Base-by-base conservation (phyloP, 2,888 invertebrate species). In the Acronicta alni region DNA sequence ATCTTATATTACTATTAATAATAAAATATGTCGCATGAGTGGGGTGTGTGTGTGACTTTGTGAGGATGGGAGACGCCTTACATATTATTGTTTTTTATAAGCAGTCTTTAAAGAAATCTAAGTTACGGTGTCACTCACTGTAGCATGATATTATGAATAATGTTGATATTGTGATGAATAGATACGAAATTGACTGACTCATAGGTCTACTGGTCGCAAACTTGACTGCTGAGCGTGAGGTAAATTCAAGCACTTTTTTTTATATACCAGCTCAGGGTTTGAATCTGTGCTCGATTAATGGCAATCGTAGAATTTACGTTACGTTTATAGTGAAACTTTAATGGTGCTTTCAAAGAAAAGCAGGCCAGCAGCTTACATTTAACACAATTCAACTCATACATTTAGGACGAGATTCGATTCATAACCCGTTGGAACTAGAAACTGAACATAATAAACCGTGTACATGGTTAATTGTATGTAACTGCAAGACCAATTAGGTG, bases 401-500 rank as follows among this genome's bases (percentile, higher is more conserved):
- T 43, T 46, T 37, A 44, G 26, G 46, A 53, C 23, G 43, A 62
- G 17, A 23, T 47, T 32, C 6, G 15, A 15, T 26, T 37, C 16
- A 20, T 42, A 42, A 44, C 20, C 38, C 9, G 48, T n/a, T 23
- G 39, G 52, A 23, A 23, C 32, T 61, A 49, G 42, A 56, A 67
- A 51, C 47, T 42, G 20, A 48, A 57, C 32, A 56, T 23, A 57
- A 61, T 51, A 60, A 46, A 62, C n/a, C 47, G 17, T 52, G 62
- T 57, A 51, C 53, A 32, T 55, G 32, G 52, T 56, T 66, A 66
- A 70, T 74, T 58, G 49, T 60, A 63, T 58, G 42, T 58, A 66
- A 62, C 58, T 69, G 65, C 58, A 61, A 51, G 41, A 64, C 54
- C 60, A 72, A 77, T 75, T 71, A 75, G 55, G 35, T 57, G 63